Evolutionary conservation across 2,797 vertebrate genomes (phyloP), one percentile per base, ranked within the genome.

Genomic region (Salarias fasciatus): DNA sequence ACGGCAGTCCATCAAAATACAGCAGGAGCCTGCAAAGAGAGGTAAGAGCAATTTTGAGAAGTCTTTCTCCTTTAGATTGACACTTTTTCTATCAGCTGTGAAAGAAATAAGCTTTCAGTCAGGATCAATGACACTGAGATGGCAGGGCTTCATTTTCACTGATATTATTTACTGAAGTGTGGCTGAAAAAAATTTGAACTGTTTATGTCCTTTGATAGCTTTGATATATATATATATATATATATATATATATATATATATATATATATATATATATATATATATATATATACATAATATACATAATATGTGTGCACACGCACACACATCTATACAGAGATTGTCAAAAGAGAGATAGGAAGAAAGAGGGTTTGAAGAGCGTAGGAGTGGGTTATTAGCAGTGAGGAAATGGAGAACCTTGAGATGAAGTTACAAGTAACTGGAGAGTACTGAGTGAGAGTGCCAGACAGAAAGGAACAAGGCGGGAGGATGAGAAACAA

Each of bases 351-450:
- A 6, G 28, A 3, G 33, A 31, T 37, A 41, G 10, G 11, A 8
- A 28, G 12, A 7, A 3, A 8, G 8, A 29, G 12, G 2, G 12
- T 35, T 35, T 24, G 33, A 35, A 10, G 48, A n/a, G 5, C 28
- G 36, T 48, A 6, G 35, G 24, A 5, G 11, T 9, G 15, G 24
- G 35, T 18, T 14, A 75, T 85, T 90, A 77, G 60, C 64, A 80
- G 71, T 66, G 79, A 82, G 68, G 79, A 88, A 88, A 83, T 70
- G 8, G 79, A 88, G 75, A 88, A 81, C 55, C 77, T 52, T 76
- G 76, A 82, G 84, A 88, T 92, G 87, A 75, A 55, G 86, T 91
- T 89, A 81, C 78, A 0, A 30, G 85, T 50, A 88, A 92, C 69
- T 69, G 58, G 75, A 92, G 81, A 88, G 60, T 75, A 73, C 30